phyloP scores from a whole-genome alignment of 2,888 invertebrate genomes.

The Pteria penguin region DNA sequence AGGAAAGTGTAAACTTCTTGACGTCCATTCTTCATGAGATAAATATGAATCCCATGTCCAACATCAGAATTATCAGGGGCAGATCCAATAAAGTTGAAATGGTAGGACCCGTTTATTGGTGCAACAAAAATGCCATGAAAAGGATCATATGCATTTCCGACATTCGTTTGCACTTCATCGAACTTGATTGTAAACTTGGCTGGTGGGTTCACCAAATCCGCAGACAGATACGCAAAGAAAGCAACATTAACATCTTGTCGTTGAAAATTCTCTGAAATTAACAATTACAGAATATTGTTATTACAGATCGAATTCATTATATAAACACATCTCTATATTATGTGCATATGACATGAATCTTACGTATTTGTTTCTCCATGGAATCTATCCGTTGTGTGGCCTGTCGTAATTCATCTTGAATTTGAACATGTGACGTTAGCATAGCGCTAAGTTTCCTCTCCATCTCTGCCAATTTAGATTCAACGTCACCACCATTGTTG shows the following conservation, averaged over 20 bases:
- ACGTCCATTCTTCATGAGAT: conserved; percentile 4
- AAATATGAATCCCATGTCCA: conserved; percentile 10
- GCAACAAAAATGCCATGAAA: conserved; percentile 1
- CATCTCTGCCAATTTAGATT: too few species aligned
- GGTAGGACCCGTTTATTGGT: conserved; percentile 2
- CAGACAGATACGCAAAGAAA: conserved; percentile 3
- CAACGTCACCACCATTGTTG: too few species aligned
- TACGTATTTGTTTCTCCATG: too few species aligned
- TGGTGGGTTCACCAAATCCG: conserved; percentile 3
- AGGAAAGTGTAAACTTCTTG: conserved; percentile 1
- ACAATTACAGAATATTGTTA: too few species aligned
- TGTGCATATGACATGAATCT: too few species aligned
- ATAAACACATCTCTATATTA: too few species aligned
- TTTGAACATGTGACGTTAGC: too few species aligned
- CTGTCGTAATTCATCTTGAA: too few species aligned
- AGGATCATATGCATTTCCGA: conserved; percentile 17
- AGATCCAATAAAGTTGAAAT: neutral
- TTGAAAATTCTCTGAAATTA: neutral
- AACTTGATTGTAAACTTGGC: conserved; percentile 6
- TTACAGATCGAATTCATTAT: too few species aligned
- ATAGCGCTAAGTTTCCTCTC: too few species aligned
- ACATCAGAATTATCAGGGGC: neutral
- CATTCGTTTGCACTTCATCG: conserved; percentile 17
- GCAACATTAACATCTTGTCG: neutral
- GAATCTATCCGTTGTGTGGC: too few species aligned